Evolutionary conservation across 2,888 invertebrate genomes (phyloP).

Genomic region (Steinernema scapterisci): DNA sequence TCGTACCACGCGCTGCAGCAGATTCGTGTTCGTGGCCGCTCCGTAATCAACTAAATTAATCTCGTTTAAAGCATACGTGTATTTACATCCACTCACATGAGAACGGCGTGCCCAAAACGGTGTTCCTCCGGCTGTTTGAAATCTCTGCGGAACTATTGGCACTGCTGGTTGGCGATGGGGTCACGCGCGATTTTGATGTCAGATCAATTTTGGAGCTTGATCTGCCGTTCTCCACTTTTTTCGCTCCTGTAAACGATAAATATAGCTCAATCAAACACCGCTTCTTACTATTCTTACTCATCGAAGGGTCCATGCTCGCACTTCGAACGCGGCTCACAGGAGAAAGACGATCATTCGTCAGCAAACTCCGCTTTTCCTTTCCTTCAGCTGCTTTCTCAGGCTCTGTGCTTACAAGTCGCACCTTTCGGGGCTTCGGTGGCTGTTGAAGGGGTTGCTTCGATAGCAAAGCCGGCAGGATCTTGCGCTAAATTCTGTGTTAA

Average conservation of each 20-base stretch:
- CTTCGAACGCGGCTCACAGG: not conserved
- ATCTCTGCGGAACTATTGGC: conserved; percentile 12
- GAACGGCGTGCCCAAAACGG: not conserved
- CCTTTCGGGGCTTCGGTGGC: not conserved
- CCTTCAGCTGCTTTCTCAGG: not conserved
- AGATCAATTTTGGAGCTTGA: not conserved
- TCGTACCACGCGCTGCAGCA: conserved; percentile 54
- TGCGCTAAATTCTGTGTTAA: not conserved
- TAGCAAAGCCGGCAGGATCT: conserved; percentile 16
- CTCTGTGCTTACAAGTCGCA: not conserved
- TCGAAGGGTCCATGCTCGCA: conserved; percentile 10
- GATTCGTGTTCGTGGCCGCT: conserved; percentile 43
- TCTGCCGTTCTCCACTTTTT: not conserved
- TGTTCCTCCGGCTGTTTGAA: not conserved
- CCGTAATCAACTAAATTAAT: not conserved
- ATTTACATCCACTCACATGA: not conserved
- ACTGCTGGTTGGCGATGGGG: conserved; percentile 1
- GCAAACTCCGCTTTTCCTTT: not conserved
- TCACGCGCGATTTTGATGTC: not conserved
- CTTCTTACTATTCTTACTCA: no score
- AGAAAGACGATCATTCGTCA: not conserved
- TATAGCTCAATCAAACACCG: no score
- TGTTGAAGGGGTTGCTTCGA: not conserved
- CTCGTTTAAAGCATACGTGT: not conserved
- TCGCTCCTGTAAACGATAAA: not conserved